Evolutionary conservation across 1,140 invertebrate genomes (phyloP).

Genomic region (Cyclargus thomasi): DNA sequence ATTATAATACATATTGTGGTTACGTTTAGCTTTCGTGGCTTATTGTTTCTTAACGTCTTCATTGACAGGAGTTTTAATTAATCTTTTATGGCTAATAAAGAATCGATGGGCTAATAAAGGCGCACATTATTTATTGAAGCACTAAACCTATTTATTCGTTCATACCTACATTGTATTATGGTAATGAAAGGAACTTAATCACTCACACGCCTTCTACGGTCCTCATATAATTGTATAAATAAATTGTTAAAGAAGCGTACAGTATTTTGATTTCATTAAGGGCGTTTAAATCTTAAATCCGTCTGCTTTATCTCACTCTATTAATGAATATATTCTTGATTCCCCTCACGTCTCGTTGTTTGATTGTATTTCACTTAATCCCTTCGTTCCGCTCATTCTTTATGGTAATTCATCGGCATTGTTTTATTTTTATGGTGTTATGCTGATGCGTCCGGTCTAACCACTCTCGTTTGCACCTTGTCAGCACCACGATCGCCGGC

Average conservation of each 20-base stretch:
- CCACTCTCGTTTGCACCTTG: constrained; percentile 71
- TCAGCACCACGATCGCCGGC: constrained; percentile 63
- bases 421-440: constrained; percentile 54
- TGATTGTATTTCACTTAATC: constrained; percentile 63
- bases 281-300: not conserved
- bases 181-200: not conserved
- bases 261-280: not conserved
- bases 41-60: not conserved
- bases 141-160: not conserved
- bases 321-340: constrained; percentile 16
- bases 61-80: not conserved
- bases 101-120: not conserved
- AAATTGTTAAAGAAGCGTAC: not conserved
- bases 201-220: not conserved
- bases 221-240: constrained; percentile 4
- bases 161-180: not conserved
- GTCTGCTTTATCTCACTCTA: constrained; percentile 12
- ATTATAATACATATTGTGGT: not conserved
- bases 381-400: constrained; percentile 63
- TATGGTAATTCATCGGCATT: constrained; percentile 69
- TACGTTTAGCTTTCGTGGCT: not conserved
- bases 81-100: not conserved
- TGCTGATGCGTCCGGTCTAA: constrained; percentile 56
- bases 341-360: constrained; percentile 17
- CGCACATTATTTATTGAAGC: not conserved